These are phyloP conservation scores for Ips typographus DNA, from an alignment of 1,140 invertebrate genomes.

Conservation along the genomic window DNA sequence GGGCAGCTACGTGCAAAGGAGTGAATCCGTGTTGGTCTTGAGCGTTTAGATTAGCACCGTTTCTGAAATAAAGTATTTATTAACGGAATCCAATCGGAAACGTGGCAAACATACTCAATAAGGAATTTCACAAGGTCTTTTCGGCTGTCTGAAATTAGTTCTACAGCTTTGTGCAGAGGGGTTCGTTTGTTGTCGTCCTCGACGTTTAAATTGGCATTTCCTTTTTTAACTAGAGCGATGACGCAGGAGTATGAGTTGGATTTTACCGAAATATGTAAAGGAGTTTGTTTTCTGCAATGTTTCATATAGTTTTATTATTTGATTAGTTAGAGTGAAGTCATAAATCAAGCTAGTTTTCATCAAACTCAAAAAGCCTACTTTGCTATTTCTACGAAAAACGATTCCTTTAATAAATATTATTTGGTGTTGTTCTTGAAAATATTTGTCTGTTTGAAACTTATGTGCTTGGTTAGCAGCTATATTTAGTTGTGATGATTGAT, in stretches of 20 bases:
- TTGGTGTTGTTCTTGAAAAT: no score
- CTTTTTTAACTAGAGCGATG: constrained; percentile 67
- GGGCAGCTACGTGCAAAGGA: constrained; percentile 80
- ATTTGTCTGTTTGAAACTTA: no score
- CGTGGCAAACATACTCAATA: constrained; percentile 8
- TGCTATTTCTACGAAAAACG: no score
- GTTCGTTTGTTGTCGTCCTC: constrained; percentile 75
- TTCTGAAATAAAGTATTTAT: constrained; percentile 15
- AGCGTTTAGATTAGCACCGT: constrained; percentile 79
- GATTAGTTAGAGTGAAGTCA: no score
- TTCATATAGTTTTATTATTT: not conserved
- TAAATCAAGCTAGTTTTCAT: no score
- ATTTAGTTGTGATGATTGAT: no score
- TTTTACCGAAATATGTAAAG: constrained; percentile 73
- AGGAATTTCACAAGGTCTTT: constrained; percentile 20
- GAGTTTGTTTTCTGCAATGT: constrained; percentile 61
- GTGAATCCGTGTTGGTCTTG: constrained; percentile 87
- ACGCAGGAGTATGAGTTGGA: constrained; percentile 75
- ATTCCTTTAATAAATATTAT: no score
- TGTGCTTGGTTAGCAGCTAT: no score
- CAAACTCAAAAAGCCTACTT: no score
- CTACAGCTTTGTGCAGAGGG: constrained; percentile 74
- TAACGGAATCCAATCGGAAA: not conserved
- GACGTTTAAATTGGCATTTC: constrained; percentile 70
- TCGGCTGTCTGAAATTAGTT: constrained; percentile 43